A percentile compares a stretch with the other conserved stretches of the same genome.
Evolutionary conservation across 2,113 vertebrate species (phyloP).

Genomic region (Hyaena hyaena): DNA sequence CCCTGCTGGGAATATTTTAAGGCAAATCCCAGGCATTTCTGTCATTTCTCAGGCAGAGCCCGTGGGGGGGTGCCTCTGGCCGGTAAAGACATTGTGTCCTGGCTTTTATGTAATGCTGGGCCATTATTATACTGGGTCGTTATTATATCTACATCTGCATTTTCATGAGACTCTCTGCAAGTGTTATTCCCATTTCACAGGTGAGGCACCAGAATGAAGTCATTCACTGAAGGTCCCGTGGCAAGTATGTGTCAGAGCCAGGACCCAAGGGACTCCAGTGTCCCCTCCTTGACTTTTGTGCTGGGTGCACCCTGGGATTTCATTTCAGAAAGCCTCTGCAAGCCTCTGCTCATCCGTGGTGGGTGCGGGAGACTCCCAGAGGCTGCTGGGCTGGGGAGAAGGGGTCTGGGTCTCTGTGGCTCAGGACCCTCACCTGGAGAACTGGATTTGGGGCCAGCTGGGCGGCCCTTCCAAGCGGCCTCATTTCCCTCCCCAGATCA

Average conservation of each 20-base stretch:
- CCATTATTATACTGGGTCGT: too few species aligned
- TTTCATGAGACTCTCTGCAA: background rate
- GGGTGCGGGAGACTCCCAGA: background rate
- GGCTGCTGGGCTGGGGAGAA: background rate
- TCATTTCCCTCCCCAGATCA: background rate
- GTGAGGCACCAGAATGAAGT: background rate
- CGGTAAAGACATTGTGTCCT: background rate
- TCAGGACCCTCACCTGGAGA: background rate
- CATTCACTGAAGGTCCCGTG: background rate
- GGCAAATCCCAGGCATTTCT: background rate
- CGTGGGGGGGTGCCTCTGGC: background rate
- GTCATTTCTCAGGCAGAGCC: background rate
- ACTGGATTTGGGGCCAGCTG: background rate
- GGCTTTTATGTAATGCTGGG: background rate
- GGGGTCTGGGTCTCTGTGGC: background rate
- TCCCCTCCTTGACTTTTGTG: background rate
- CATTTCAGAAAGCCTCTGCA: background rate
- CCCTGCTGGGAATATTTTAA: background rate
- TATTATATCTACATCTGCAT: background rate
- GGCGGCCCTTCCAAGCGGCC: background rate
- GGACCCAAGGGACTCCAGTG: background rate
- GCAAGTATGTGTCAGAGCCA: background rate
- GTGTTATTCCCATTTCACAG: background rate
- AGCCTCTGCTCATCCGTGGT: rapidly evolving
- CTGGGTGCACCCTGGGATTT: background rate